Conservation (phyloP, 2,888 invertebrate genomes). For the Mythimna lalbum region DNA sequence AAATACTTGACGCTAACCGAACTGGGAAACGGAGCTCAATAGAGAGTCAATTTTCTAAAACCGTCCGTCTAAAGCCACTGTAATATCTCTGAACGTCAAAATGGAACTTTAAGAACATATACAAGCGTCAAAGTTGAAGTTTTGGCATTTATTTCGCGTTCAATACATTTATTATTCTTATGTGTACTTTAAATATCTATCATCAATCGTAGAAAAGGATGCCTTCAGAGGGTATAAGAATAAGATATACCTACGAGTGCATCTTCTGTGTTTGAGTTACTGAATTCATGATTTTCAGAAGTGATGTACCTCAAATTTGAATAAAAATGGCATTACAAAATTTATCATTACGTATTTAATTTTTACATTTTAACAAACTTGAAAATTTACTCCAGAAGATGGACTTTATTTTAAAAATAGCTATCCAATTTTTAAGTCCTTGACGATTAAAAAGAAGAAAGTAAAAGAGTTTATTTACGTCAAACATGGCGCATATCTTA, state of each 20-base stretch:
- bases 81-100: slow-evolving; percentile 49
- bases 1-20: slow-evolving; percentile 47
- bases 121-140: slow-evolving; percentile 33
- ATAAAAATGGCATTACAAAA: no score
- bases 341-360: no score
- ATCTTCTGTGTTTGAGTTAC: no score
- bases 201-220: slow-evolving; percentile 8
- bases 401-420: no score
- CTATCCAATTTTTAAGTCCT: no score
- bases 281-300: no score
- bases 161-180: slow-evolving; percentile 26
- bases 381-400: no score
- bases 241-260: background rate
- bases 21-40: slow-evolving; percentile 25
- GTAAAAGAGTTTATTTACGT: no score
- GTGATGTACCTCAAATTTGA: no score
- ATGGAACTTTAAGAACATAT: slow-evolving; percentile 26
- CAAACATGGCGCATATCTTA: no score
- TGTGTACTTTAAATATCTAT: background rate
- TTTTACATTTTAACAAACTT: no score
- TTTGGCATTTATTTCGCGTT: slow-evolving; percentile 36
- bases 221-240: background rate
- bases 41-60: slow-evolving; percentile 51
- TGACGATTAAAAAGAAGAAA: no score
- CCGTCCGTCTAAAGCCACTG: slow-evolving; percentile 32